phyloP scores from a whole-genome alignment of 2,113 vertebrate species.

The Fregata magnificens region DNA sequence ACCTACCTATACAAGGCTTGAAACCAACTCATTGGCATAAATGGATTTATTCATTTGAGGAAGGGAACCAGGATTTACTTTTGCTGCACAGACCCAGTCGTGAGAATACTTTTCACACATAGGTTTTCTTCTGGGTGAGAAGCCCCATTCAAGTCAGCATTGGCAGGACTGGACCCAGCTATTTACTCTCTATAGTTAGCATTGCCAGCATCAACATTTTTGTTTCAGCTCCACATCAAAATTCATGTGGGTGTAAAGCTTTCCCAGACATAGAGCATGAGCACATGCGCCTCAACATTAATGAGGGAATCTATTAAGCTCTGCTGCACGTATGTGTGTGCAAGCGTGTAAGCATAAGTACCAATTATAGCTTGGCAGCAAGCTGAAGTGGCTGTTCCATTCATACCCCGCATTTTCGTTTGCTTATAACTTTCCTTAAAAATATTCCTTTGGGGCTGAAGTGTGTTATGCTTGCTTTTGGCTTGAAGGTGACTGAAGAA shows the following conservation, averaged over 20 bases:
- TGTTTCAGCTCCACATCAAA: constrained; percentile 62
- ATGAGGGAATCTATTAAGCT: constrained; percentile 45
- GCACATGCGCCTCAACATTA: constrained; percentile 47
- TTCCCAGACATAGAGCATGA: constrained; percentile 45
- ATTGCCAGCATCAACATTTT: constrained; percentile 62
- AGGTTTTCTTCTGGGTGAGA: constrained; percentile 48
- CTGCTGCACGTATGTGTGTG: constrained; percentile 23
- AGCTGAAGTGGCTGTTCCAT: background rate
- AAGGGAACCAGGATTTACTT: constrained; percentile 4
- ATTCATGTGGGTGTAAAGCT: constrained; percentile 64
- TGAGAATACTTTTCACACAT: constrained; percentile 32
- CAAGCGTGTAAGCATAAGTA: constrained; percentile 2
- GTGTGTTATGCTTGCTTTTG: background rate
- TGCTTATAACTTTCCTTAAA: constrained; percentile 20
- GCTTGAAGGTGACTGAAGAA: background rate
- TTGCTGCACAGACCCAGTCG: background rate
- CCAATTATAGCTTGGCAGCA: constrained; percentile 16
- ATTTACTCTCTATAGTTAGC: constrained; percentile 46
- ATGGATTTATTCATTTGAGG: background rate
- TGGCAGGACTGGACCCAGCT: constrained; percentile 49
- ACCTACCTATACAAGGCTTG: background rate
- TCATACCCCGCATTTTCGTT: background rate
- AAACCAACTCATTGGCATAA: background rate
- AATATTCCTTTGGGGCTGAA: constrained; percentile 4
- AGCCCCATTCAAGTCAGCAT: constrained; percentile 39